Conservation (phyloP, 1,140 invertebrate species). For the Trinorchestia longiramus region DNA sequence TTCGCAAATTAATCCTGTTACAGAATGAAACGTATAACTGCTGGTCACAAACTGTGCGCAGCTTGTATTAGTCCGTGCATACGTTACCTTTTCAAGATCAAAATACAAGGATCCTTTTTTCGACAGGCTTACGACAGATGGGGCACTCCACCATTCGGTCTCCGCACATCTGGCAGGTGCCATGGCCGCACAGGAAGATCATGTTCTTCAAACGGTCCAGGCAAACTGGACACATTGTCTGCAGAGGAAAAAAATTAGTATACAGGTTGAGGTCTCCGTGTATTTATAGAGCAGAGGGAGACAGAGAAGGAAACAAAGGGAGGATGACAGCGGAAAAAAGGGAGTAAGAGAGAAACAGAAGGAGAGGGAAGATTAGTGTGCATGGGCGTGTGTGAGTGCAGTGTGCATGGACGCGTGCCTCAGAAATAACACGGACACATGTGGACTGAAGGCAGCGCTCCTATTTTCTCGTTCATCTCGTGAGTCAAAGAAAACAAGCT, state of each 20-base stretch:
- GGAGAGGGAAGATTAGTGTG: too few relatives aligned
- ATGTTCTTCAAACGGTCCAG: slow-evolving; percentile 97
- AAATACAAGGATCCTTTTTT: slow-evolving; percentile 94
- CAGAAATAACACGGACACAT: too few relatives aligned
- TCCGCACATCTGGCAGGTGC: slow-evolving; percentile 97
- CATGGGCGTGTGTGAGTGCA: too few relatives aligned
- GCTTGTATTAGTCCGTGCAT: too few relatives aligned
- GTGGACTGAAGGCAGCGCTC: too few relatives aligned
- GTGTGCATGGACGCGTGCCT: too few relatives aligned
- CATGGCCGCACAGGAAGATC: slow-evolving; percentile 98
- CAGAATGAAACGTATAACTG: too few relatives aligned
- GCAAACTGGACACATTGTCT: slow-evolving; percentile 98
- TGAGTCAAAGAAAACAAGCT: too few relatives aligned
- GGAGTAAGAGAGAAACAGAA: neutral
- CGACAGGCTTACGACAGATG: slow-evolving; percentile 95
- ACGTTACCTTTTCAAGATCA: slow-evolving; percentile 68
- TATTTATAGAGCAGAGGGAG: neutral
- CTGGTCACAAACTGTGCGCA: too few relatives aligned
- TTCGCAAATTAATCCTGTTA: too few relatives aligned
- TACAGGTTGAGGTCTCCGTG: neutral
- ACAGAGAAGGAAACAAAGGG: neutral
- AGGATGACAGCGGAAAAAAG: neutral
- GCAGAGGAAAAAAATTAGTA: slow-evolving; percentile 69
- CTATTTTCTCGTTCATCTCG: too few relatives aligned
- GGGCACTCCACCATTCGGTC: slow-evolving; percentile 97